A percentile compares a stretch with the other conserved stretches of the same genome.
phyloP scores from a whole-genome alignment of 2,888 invertebrate species.

The Asteroscopus sphinx region DNA sequence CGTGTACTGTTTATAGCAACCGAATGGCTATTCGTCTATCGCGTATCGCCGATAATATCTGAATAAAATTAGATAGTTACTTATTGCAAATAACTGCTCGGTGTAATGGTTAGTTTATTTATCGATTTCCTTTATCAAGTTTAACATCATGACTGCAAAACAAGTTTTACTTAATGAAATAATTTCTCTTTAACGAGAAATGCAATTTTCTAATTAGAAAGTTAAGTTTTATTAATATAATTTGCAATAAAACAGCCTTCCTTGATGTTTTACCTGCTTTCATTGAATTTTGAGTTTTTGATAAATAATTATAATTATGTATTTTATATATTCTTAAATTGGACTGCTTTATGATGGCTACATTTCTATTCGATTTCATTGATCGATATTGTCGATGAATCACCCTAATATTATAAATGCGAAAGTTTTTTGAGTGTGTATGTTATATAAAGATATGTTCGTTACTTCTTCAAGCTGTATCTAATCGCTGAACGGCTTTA shows the following conservation, averaged over 20 bases:
- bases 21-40: constrained; percentile 38
- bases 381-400: no score
- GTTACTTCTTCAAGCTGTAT: no score
- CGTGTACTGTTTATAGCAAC: constrained; percentile 44
- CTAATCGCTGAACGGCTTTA: no score
- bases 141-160: constrained; percentile 10
- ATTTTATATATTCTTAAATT: no score
- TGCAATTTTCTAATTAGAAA: constrained; percentile 19
- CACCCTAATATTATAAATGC: no score
- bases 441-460: no score
- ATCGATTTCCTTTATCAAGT: constrained; percentile 33
- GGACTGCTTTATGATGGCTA: no score
- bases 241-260: no score
- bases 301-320: no score
- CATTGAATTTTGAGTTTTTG: no score
- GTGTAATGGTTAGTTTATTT: constrained; percentile 29
- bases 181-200: constrained; percentile 21
- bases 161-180: constrained; percentile 32
- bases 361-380: no score
- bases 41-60: constrained; percentile 35
- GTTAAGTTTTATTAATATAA: constrained; percentile 13
- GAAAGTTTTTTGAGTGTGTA: no score
- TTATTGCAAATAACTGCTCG: constrained; percentile 29
- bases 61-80: constrained; percentile 25
- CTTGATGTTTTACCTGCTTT: not conserved